phyloP scores from a whole-genome alignment of 2,888 invertebrate species.

The Lucinisca nassula region DNA sequence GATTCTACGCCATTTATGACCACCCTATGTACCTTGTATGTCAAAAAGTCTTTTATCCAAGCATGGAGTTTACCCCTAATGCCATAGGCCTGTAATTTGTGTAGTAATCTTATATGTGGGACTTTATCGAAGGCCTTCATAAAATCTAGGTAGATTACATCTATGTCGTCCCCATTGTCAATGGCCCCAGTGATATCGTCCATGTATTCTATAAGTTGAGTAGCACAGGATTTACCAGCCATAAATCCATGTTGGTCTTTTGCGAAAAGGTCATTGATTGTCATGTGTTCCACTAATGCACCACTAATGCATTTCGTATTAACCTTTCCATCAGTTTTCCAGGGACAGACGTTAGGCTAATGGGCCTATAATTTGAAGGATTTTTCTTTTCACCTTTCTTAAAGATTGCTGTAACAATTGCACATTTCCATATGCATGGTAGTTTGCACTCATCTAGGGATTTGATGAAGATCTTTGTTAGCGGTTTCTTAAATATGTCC shows the following conservation, averaged over 20 bases:
- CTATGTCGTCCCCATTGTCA: slow-evolving; percentile 26
- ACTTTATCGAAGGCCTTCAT: slow-evolving; percentile 41
- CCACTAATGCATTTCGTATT: background rate
- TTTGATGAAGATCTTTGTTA: slow-evolving; percentile 12
- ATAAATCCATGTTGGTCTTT: slow-evolving; percentile 30
- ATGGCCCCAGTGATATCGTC: slow-evolving; percentile 17
- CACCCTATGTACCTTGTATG: too few relatives aligned
- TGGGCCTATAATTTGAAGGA: slow-evolving; percentile 23
- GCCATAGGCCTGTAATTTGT: slow-evolving; percentile 36
- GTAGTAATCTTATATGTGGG: slow-evolving; percentile 22
- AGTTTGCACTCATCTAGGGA: slow-evolving; percentile 20
- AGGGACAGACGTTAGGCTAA: slow-evolving; percentile 36
- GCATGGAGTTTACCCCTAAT: slow-evolving; percentile 19
- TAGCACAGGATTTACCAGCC: slow-evolving; percentile 15
- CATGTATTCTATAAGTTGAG: slow-evolving; percentile 17
- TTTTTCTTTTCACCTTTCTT: slow-evolving; percentile 12
- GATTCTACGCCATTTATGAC: too few relatives aligned
- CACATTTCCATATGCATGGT: slow-evolving; percentile 26
- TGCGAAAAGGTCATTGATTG: slow-evolving; percentile 12
- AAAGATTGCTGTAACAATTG: slow-evolving; percentile 24
- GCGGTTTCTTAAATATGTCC: background rate
- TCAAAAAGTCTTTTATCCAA: too few relatives aligned
- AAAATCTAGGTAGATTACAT: slow-evolving; percentile 37
- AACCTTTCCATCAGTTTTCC: slow-evolving; percentile 41
- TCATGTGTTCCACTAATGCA: slow-evolving; percentile 22